These are phyloP conservation scores for Albula glossodonta DNA, from an alignment of 2,113 vertebrate genomes.

Conservation along the genomic window DNA sequence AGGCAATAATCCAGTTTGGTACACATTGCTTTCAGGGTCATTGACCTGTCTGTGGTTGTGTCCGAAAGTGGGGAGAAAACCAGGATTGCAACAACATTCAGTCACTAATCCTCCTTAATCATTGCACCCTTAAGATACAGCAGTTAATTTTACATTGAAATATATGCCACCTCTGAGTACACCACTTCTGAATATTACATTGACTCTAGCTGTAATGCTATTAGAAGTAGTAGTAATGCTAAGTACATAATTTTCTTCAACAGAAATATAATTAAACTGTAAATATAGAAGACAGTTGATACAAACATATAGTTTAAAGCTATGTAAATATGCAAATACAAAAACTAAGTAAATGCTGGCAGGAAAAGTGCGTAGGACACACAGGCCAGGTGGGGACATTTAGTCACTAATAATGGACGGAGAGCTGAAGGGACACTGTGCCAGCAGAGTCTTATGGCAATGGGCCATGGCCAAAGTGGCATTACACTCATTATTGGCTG, in stretches of 20 bases:
- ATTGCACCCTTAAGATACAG: neutral
- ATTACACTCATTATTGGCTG: conserved; percentile 10
- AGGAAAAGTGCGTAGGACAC: neutral
- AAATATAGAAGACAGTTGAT: too few relatives aligned
- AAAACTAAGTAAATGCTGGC: neutral
- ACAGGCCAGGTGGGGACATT: conserved; percentile 1
- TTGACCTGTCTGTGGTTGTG: neutral
- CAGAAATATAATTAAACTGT: too few relatives aligned
- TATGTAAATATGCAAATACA: neutral
- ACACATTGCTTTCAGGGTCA: too few relatives aligned
- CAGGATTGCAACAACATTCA: too few relatives aligned
- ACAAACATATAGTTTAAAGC: too few relatives aligned
- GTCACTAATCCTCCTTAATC: too few relatives aligned
- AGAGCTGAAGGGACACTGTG: neutral
- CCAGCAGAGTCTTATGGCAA: neutral
- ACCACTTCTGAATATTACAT: neutral
- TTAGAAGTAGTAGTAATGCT: neutral
- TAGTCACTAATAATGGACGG: neutral
- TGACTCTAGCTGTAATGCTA: neutral
- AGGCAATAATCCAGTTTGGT: neutral
- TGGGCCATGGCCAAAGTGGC: neutral
- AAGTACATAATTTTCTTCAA: too few relatives aligned
- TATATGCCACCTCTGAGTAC: too few relatives aligned
- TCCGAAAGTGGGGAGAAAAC: neutral
- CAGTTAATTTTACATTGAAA: too few relatives aligned